A percentile compares a stretch with the other conserved stretches of the same genome.
These are phyloP conservation scores for Ennomos erosarius DNA, from an alignment of 2,888 invertebrate species.

Conservation along the genomic window DNA sequence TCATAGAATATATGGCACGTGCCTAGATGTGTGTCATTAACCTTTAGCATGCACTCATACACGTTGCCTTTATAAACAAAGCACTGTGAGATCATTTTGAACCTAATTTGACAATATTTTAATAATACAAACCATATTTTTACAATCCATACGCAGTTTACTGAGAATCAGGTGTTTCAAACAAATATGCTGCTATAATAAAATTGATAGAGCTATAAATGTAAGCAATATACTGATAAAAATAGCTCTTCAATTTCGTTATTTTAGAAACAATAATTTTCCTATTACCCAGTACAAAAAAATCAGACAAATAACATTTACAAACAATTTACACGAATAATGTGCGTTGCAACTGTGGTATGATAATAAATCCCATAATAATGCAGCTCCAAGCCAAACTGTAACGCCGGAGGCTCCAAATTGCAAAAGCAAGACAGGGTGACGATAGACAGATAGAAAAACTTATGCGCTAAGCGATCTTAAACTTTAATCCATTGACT, in stretches of 20 bases:
- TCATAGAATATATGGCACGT: slow-evolving; percentile 1
- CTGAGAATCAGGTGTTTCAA: neutral
- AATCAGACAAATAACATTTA: slow-evolving; percentile 20
- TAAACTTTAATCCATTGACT: slow-evolving; percentile 48
- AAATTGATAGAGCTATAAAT: neutral
- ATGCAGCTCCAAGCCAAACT: slow-evolving; percentile 34
- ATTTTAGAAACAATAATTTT: neutral
- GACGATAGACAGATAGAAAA: slow-evolving; percentile 49
- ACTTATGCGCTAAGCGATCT: slow-evolving; percentile 49
- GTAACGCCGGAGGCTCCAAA: slow-evolving; percentile 38
- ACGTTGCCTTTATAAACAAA: slow-evolving; percentile 9
- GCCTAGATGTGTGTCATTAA: neutral
- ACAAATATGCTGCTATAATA: neutral
- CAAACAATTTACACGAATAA: slow-evolving; percentile 22
- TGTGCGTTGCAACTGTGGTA: slow-evolving; percentile 28
- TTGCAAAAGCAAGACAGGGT: slow-evolving; percentile 71
- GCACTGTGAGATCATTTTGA: slow-evolving; percentile 1
- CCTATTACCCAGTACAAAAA: neutral
- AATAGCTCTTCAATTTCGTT: neutral
- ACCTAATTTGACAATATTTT: slow-evolving; percentile 11
- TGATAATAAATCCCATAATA: slow-evolving; percentile 26
- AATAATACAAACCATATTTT: slow-evolving; percentile 3
- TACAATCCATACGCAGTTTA: neutral
- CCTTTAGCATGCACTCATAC: slow-evolving; percentile 4
- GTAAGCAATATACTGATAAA: neutral